These are phyloP conservation scores for Dioctria rufipes DNA, from an alignment of 2,888 invertebrate species.

Conservation along the genomic window DNA sequence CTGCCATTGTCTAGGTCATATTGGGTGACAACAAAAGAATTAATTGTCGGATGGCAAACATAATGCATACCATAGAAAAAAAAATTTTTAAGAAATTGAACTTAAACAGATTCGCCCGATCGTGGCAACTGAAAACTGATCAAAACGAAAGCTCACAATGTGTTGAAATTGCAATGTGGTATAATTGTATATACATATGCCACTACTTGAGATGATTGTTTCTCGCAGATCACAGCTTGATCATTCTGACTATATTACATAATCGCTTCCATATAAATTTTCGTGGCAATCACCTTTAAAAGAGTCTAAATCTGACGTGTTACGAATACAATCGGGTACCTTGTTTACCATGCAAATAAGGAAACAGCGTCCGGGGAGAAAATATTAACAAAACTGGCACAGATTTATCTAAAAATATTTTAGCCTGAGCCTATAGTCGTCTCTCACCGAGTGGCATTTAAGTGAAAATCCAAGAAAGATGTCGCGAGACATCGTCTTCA, in stretches of 20 bases:
- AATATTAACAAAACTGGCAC: slow-evolving; percentile 25
- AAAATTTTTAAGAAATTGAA: too few relatives aligned
- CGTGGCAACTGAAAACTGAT: too few relatives aligned
- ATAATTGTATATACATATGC: too few relatives aligned
- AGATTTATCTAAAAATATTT: slow-evolving; percentile 16
- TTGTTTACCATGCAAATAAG: slow-evolving; percentile 40
- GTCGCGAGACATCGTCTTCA: slow-evolving; percentile 13
- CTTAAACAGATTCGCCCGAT: too few relatives aligned
- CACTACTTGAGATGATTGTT: too few relatives aligned
- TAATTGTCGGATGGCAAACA: too few relatives aligned
- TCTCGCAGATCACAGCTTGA: background rate
- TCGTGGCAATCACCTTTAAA: slow-evolving; percentile 43
- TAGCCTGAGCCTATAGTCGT: background rate
- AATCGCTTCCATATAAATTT: slow-evolving; percentile 9
- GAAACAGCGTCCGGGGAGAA: background rate
- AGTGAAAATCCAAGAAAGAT: slow-evolving; percentile 37
- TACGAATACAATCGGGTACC: slow-evolving; percentile 13
- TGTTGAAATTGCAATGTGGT: too few relatives aligned
- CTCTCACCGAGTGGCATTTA: slow-evolving; percentile 8
- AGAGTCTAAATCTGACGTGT: slow-evolving; percentile 25
- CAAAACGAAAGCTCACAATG: too few relatives aligned
- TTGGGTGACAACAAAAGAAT: too few relatives aligned
- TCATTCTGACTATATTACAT: slow-evolving; percentile 21
- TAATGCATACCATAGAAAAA: too few relatives aligned
- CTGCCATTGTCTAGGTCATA: too few relatives aligned